Percentiles rank a stretch among this genome's conserved stretches.
phyloP scores from a whole-genome alignment of 2,113 vertebrate genomes.

The Clupea harengus region DNA sequence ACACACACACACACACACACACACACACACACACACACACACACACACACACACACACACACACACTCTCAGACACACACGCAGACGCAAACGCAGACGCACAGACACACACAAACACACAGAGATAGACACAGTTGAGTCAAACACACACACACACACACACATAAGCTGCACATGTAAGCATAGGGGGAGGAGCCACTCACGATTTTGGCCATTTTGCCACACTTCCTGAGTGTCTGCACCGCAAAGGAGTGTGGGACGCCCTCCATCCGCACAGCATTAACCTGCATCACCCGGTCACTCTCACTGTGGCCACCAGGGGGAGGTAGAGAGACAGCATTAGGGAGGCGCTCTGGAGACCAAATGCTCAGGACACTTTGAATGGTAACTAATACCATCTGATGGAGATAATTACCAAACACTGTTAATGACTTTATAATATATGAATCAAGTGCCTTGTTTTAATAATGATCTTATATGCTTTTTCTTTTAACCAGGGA shows the following conservation, averaged over 20 bases:
- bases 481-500: no score
- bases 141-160: neutral
- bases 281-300: constrained; percentile 89
- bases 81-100: no score
- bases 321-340: constrained; percentile 17
- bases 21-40: no score
- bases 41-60: no score
- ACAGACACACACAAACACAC: neutral
- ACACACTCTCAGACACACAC: neutral
- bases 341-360: no score
- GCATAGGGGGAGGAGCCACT: constrained; percentile 60
- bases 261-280: constrained; percentile 87
- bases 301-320: constrained; percentile 76
- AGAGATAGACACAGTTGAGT: neutral
- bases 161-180: neutral
- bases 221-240: constrained; percentile 92
- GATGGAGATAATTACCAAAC: no score
- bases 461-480: no score
- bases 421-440: no score
- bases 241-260: constrained; percentile 91
- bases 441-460: no score
- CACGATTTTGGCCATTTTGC: constrained; percentile 93
- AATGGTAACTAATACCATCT: no score
- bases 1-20: no score
- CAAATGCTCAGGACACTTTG: no score